Evolutionary conservation across 2,113 vertebrate species (phyloP).

Genomic region (Serinus canaria): DNA sequence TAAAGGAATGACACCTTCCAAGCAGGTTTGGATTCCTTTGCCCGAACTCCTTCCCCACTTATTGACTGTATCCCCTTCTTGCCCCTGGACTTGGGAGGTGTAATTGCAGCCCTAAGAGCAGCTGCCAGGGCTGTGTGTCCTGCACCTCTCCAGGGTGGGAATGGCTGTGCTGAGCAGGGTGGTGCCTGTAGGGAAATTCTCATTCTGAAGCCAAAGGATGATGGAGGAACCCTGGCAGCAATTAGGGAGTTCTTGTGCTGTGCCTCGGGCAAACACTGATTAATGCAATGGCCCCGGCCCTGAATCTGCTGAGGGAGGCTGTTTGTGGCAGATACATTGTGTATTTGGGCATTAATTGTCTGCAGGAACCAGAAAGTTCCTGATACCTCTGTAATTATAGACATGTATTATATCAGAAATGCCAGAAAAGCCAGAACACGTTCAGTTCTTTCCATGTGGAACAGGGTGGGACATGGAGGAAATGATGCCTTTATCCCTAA

Average conservation of each 20-base stretch:
- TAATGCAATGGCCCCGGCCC: neutral
- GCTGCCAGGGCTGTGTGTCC: neutral
- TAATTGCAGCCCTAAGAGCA: neutral
- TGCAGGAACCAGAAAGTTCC: neutral
- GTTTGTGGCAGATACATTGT: neutral
- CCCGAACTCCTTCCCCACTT: neutral
- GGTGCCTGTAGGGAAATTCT: neutral
- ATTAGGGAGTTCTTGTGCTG: neutral
- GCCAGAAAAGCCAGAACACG: neutral
- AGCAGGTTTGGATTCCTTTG: neutral
- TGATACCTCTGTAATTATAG: neutral
- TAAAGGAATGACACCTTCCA: neutral
- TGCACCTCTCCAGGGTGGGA: neutral
- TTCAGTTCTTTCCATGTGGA: neutral
- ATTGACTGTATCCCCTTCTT: neutral
- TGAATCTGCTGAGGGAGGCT: conserved; percentile 27
- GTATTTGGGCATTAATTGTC: neutral
- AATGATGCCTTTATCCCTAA: neutral
- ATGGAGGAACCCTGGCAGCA: conserved; percentile 28
- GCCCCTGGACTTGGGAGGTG: neutral
- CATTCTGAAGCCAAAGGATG: neutral
- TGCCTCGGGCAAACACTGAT: conserved; percentile 44
- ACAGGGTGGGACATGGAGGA: neutral
- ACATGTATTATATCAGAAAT: neutral
- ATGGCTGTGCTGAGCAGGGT: neutral